Conservation (phyloP, 2,797 vertebrate genomes). For the Premnoplex brunnescens region DNA sequence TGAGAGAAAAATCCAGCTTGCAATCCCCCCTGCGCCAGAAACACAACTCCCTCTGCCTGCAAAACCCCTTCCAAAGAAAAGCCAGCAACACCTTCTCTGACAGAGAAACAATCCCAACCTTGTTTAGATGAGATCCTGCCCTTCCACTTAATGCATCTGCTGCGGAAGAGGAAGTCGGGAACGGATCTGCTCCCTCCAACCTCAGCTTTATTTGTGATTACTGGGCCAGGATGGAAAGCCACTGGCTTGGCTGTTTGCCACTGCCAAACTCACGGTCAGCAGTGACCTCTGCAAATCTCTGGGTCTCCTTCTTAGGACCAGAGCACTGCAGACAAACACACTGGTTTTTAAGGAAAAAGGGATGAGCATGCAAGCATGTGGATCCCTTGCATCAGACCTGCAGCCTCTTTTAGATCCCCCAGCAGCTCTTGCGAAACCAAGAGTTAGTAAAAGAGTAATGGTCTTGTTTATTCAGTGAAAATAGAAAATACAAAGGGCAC, state of each 20-base stretch:
- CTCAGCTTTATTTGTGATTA: not conserved
- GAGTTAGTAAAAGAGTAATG: not conserved
- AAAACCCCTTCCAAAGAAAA: not conserved
- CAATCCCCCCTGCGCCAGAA: fast-evolving
- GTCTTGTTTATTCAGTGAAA: not conserved
- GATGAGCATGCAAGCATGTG: not conserved
- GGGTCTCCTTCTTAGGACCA: not conserved
- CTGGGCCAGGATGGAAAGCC: not conserved
- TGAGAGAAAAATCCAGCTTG: not conserved
- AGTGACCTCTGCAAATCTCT: not conserved
- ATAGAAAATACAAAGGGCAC: not conserved
- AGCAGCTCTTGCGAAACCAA: not conserved
- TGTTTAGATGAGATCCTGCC: not conserved
- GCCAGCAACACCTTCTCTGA: not conserved
- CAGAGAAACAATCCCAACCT: not conserved
- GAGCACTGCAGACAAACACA: not conserved
- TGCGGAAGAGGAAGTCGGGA: not conserved
- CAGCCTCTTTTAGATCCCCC: not conserved
- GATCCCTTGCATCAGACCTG: not conserved
- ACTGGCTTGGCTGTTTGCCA: not conserved
- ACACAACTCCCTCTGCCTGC: not conserved
- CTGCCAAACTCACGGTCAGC: fast-evolving
- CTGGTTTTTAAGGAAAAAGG: fast-evolving
- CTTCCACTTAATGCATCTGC: not conserved
- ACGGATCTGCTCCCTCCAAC: not conserved